Evolutionary conservation across 2,888 invertebrate species (phyloP).

Genomic region (Acutogordius australiensis): DNA sequence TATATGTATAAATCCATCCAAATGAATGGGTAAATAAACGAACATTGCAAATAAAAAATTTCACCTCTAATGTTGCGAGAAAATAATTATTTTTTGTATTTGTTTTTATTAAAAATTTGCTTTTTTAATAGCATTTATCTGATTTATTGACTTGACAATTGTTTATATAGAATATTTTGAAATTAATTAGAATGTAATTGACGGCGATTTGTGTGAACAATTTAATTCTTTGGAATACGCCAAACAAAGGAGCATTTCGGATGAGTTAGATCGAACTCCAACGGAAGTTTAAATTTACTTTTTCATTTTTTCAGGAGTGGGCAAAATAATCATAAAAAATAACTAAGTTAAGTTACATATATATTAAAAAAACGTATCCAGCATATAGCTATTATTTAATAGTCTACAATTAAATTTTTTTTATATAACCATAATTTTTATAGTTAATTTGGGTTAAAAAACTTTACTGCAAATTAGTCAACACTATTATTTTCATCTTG

Average conservation of each 20-base stretch:
- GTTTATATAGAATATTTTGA: not conserved
- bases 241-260: slow-evolving; percentile 76
- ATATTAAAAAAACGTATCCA: not conserved
- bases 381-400: not conserved
- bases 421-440: too few species aligned
- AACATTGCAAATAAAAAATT: too few species aligned
- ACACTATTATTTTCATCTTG: too few species aligned
- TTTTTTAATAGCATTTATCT: not conserved
- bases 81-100: not conserved
- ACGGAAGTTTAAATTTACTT: slow-evolving; percentile 37
- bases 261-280: slow-evolving; percentile 69
- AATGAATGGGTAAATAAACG: too few species aligned
- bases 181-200: slow-evolving; percentile 56
- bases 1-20: too few species aligned
- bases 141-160: not conserved
- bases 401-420: too few species aligned
- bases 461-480: too few species aligned
- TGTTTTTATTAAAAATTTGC: slow-evolving; percentile 13
- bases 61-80: not conserved
- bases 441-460: too few species aligned
- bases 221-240: slow-evolving; percentile 70
- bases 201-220: slow-evolving; percentile 94
- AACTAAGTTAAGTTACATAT: not conserved
- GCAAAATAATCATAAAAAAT: too few species aligned
- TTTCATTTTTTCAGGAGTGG: too few species aligned